Evolutionary conservation across 64 coral and sea anemone genomes (phyloP), one percentile per base, ranked within the genome.

Genomic region (Montipora foliosa): DNA sequence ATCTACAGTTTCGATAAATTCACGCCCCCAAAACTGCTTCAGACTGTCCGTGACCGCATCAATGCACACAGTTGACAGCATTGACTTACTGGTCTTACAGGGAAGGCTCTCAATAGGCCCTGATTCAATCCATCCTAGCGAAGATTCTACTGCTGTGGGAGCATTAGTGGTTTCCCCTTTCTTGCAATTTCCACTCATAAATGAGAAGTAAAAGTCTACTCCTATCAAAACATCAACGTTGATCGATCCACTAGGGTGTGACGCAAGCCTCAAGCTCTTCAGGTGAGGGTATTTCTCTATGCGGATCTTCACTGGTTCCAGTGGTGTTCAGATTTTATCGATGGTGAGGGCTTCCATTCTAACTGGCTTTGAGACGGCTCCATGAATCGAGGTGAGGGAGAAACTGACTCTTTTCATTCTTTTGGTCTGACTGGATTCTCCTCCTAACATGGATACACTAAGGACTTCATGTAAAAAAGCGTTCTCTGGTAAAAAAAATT

Each of bases 221-320:
- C 84, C 67, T 49, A 87, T 68, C 15, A 87, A 68, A 73, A 87
- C 47, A 73, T 87, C 84, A 8, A 87, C 62, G 3, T 87, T 68
- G 47, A 87, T 67, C 47, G 84, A 24, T 62, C 67, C 64, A 49
- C 80, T 46, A 62, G 37, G 80, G 47, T 83, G 59, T 10, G 80
- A 58, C 22, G 22, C n/a, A n/a, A 87, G 61, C 47, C 37, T 17
- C 47, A 87, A 49, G 84, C 1, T 49, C 67, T 87, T 61, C 47
- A 87, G 84, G 15, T 87, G 84, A 17, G 29, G 11, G 49, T 83
- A 52, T 53, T 12, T 20, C 20, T 83, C 49, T 21, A 83, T 1
- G n/a, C 57, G 51, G 80, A 83, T 87, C 64, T 73, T 47, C 59
- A 87, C 84, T 51, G 84, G 84, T 75, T 68, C 84, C 53, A 73